These are phyloP conservation scores for Lynx canadensis DNA, from an alignment of 2,113 vertebrate genomes.

Conservation along the genomic window DNA sequence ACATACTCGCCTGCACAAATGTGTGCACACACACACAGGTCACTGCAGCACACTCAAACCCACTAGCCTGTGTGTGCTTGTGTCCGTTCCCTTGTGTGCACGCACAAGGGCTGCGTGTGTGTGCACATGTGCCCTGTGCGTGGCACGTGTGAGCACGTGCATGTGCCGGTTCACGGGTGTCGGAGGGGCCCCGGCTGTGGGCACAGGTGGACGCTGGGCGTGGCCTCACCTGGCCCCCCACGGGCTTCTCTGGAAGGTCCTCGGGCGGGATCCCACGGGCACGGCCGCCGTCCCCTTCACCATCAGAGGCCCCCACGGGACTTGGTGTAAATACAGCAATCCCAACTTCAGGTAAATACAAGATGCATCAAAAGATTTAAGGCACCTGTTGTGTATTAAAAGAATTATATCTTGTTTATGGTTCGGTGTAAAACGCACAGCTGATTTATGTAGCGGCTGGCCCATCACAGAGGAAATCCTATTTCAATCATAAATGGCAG, in stretches of 20 bases:
- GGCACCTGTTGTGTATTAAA: constrained; percentile 90
- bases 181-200: fast-evolving
- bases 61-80: no score
- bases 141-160: fast-evolving
- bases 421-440: constrained; percentile 92
- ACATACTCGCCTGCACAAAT: no score
- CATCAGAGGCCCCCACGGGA: constrained; percentile 69
- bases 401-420: constrained; percentile 95
- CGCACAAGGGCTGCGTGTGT: no score
- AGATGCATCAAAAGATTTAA: constrained; percentile 91
- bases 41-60: no score
- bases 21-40: no score
- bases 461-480: constrained; percentile 92
- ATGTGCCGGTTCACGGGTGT: fast-evolving
- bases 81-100: no score
- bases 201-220: not conserved
- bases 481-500: constrained; percentile 99
- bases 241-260: not conserved
- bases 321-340: constrained; percentile 83
- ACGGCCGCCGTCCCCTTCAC: constrained; percentile 80
- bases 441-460: constrained; percentile 93
- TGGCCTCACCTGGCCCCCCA: fast-evolving
- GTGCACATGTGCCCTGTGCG: no score
- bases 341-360: constrained; percentile 87
- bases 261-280: not conserved